Evolutionary conservation across 2,113 vertebrate species (phyloP), one percentile per base, ranked within the genome.

Genomic region (Oophaga pumilio): DNA sequence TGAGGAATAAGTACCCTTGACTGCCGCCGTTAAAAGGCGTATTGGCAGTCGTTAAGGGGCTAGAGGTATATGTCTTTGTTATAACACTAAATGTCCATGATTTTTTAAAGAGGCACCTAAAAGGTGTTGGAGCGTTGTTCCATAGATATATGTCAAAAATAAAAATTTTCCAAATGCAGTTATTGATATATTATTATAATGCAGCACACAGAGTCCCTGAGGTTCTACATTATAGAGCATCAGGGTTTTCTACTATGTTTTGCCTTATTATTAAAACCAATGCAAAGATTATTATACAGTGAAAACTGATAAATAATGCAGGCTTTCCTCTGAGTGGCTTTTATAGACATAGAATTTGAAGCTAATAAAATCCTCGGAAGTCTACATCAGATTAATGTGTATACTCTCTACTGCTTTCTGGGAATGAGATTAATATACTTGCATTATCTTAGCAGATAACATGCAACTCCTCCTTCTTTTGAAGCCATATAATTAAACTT

Each of bases 401-500:
- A 50, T 76, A 18, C 26, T 33, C 43, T 17, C 69, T 43, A 26
- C 26, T 71, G 18, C 52, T 81, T 77, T 81, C 56, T 22, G 28
- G 57, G 56, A 43, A 62, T 81, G 10, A 20, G 28, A 22, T 43
- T 60, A 81, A 62, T 62, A 60, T 43, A 6, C 26, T 28, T 62
- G 33, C 62, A 57, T 24, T 78, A 60, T 81, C 79, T 33, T 13
- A 81, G 78, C 28, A 15, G 17, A 62, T 82, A 60, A 82, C 59
- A 62, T 57, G 26, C 17, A 10, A 17, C 8, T 15, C 28, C 33
- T 64, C 17, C 59, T 81, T 62, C 57, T 49, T 5, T 22, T 64
- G 28, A 82, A 64, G 28, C 79, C 59, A 64, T 64, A 22, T n/a
- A 64, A 82, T 62, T 82, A 82, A 82, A 64, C 79, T 81, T 6